These are phyloP conservation scores for Epicauta chinensis DNA, from an alignment of 1,140 invertebrate genomes.

Conservation along the genomic window DNA sequence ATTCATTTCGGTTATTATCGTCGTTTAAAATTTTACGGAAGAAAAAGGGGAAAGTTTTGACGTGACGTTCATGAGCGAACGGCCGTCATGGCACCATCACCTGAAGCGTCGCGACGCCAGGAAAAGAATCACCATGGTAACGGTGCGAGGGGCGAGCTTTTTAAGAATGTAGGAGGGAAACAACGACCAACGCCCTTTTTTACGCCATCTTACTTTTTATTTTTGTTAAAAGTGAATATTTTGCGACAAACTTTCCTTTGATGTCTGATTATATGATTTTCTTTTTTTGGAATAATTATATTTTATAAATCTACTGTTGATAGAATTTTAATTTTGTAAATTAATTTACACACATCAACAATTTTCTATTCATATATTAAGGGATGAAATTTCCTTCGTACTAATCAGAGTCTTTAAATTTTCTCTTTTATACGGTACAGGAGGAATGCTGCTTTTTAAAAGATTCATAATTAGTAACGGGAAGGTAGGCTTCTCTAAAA, in stretches of 20 bases:
- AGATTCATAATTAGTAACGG: slow-evolving; percentile 7
- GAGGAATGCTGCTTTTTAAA: background rate
- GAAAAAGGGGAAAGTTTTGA: background rate
- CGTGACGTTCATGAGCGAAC: background rate
- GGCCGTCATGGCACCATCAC: slow-evolving; percentile 27
- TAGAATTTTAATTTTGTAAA: too few species aligned
- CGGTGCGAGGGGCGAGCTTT: slow-evolving; percentile 27
- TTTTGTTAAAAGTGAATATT: background rate
- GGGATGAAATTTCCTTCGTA: background rate
- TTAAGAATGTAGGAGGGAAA: slow-evolving; percentile 32
- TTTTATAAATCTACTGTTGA: too few species aligned
- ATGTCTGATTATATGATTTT: too few species aligned
- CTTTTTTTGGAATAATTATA: too few species aligned
- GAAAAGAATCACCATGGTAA: slow-evolving; percentile 32
- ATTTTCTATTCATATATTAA: too few species aligned
- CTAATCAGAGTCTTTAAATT: slow-evolving; percentile 5
- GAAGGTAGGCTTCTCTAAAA: slow-evolving; percentile 2
- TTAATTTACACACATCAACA: too few species aligned
- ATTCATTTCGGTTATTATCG: too few species aligned
- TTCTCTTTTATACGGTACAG: background rate
- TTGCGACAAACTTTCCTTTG: too few species aligned
- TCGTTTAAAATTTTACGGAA: too few species aligned
- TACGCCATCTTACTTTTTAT: slow-evolving; percentile 31
- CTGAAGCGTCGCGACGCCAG: slow-evolving; percentile 29
- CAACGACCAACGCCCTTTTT: slow-evolving; percentile 29